A percentile compares a stretch with the other conserved stretches of the same genome.
Evolutionary conservation across 2,888 invertebrate genomes (phyloP).

Genomic region (Eristalis arbustorum): DNA sequence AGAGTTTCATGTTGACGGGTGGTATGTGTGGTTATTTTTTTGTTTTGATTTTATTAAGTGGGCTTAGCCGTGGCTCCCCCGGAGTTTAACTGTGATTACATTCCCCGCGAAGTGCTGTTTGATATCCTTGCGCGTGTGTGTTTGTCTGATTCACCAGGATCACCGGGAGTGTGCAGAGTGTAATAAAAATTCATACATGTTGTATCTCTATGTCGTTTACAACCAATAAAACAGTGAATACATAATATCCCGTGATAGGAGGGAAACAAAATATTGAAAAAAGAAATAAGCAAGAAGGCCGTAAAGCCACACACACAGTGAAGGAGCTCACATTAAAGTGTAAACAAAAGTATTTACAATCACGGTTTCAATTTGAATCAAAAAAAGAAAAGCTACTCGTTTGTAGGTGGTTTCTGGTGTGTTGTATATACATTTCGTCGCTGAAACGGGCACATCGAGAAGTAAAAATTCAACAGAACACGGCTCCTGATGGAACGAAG

Average conservation of each 20-base stretch:
- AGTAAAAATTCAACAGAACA: not conserved
- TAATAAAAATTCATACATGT: constrained; percentile 43
- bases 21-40: not conserved
- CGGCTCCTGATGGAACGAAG: not conserved
- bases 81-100: constrained; percentile 6
- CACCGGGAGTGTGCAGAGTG: constrained; percentile 22
- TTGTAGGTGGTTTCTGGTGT: not conserved
- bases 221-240: constrained; percentile 41
- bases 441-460: not conserved
- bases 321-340: constrained; percentile 21
- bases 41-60: constrained; percentile 5
- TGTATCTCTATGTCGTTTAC: constrained; percentile 35
- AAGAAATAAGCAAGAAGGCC: not conserved
- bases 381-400: not conserved
- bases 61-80: constrained; percentile 2
- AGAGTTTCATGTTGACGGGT: not conserved
- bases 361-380: constrained; percentile 5
- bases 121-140: not conserved
- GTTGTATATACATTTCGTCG: not conserved
- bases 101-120: not conserved
- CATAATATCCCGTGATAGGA: constrained; percentile 35
- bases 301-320: not conserved
- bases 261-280: not conserved
- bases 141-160: constrained; percentile 1
- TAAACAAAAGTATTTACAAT: constrained; percentile 40